phyloP scores from a whole-genome alignment of 2,113 vertebrate genomes.

The Dascyllus trimaculatus region DNA sequence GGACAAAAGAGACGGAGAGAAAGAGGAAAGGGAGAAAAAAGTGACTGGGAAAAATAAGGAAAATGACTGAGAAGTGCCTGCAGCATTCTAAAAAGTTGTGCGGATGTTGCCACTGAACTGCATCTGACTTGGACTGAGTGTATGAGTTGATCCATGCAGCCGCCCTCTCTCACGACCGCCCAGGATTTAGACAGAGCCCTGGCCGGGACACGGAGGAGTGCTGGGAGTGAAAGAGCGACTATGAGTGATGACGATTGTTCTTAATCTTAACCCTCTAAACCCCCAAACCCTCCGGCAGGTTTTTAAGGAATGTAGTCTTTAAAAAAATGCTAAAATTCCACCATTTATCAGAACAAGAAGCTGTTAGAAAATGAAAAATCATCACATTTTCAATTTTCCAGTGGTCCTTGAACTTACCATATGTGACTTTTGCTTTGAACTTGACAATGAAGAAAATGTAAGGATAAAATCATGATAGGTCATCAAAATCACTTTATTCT shows the following conservation, averaged over 20 bases:
- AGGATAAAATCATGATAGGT: too few species aligned
- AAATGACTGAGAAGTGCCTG: slow-evolving; percentile 33
- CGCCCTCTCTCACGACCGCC: slow-evolving; percentile 55
- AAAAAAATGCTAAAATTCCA: too few species aligned
- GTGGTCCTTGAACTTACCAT: too few species aligned
- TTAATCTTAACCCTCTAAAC: too few species aligned
- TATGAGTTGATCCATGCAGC: slow-evolving; percentile 1
- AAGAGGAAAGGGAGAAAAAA: not conserved
- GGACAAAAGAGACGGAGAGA: slow-evolving; percentile 55
- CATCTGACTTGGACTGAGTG: slow-evolving; percentile 16
- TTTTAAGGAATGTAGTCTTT: too few species aligned
- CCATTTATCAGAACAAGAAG: too few species aligned
- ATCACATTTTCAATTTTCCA: too few species aligned
- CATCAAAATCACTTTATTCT: too few species aligned
- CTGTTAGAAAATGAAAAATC: too few species aligned
- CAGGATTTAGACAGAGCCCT: slow-evolving; percentile 33
- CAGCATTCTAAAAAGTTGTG: slow-evolving; percentile 21
- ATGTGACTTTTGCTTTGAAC: too few species aligned
- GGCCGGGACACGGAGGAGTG: not conserved
- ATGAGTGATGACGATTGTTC: not conserved
- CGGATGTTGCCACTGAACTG: slow-evolving; percentile 33
- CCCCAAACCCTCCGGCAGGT: too few species aligned
- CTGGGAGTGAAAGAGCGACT: slow-evolving; percentile 7
- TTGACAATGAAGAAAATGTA: too few species aligned
- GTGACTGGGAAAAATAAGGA: not conserved